Evolutionary conservation across 2,797 vertebrate genomes (phyloP), one percentile per base, ranked within the genome.

Genomic region (Gymnopithys bicolor): DNA sequence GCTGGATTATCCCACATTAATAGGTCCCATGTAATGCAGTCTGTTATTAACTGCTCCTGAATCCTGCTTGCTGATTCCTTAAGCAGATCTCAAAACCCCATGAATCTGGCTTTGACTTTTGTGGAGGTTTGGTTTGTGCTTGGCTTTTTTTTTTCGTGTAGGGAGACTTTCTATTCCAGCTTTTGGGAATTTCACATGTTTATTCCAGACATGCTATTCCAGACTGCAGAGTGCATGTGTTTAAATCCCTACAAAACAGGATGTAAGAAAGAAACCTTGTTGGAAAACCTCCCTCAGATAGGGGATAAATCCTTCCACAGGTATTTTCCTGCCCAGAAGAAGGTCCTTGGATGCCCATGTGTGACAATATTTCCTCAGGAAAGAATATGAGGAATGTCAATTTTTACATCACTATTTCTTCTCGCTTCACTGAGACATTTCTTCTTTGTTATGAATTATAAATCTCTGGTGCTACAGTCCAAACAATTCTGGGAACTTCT

Each of bases 401-500:
- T 52, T 64, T 75, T 85, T 28, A 63, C 23, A 5, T 79, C 0
- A 0, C 71, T 28, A 45, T 56, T 52, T 59, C 52, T 67, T 70
- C 67, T 58, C 41, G 27, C 73, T 68, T 75, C 63, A 43, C 17
- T 56, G 52, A 43, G 74, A 35, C n/a, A 16, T 74, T 74, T 89
- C 74, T 84, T 51, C 52, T 83, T 88, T 62, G 49, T 62, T 67
- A 90, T 83, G 87, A 93, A 95, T 94, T 94, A 78, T 94, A 53
- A 92, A 90, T 88, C 80, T 80, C 84, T 69, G 7, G 87, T 82
- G 79, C 75, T 84, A 5, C 63, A 41, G 56, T 60, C 84, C 88
- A 89, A 83, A 94, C 94, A 87, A 33, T 95, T 93, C 93, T 85
- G 89, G 89, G 93, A 95, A 92, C 68, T 89, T 49, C 71, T 58